phyloP scores from a whole-genome alignment of 2,797 vertebrate species.

The Galago senegalensis region DNA sequence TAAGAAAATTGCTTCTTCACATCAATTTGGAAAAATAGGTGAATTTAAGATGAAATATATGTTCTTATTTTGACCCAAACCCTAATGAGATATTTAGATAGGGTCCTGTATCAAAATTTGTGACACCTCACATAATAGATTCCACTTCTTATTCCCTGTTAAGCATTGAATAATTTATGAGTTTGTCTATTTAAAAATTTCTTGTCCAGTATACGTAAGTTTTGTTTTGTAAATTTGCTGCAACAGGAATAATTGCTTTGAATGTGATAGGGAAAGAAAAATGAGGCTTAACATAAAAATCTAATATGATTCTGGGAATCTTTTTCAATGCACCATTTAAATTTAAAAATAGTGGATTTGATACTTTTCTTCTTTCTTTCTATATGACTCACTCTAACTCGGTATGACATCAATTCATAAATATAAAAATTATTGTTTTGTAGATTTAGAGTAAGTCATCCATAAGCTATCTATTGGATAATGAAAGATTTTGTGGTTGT shows the following conservation, averaged over 20 bases:
- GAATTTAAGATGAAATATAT: slow-evolving; percentile 55
- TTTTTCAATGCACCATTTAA: slow-evolving; percentile 42
- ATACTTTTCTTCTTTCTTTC: slow-evolving; percentile 28
- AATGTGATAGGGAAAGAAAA: slow-evolving; percentile 40
- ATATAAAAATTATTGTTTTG: background rate
- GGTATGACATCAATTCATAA: background rate
- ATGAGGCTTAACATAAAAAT: slow-evolving; percentile 18
- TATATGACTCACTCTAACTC: slow-evolving; percentile 32
- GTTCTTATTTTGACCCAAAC: background rate
- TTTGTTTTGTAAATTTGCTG: slow-evolving; percentile 30
- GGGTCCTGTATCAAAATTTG: background rate
- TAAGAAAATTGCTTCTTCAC: background rate
- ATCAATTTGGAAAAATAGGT: background rate
- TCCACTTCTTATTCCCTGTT: slow-evolving; percentile 33
- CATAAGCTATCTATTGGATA: slow-evolving; percentile 41
- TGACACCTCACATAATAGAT: background rate
- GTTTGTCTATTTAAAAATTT: slow-evolving; percentile 54
- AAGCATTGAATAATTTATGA: slow-evolving; percentile 64
- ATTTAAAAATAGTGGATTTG: slow-evolving; percentile 56
- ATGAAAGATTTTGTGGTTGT: slow-evolving; percentile 63
- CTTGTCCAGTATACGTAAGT: background rate
- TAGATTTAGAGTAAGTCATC: background rate
- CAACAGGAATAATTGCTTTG: slow-evolving; percentile 58
- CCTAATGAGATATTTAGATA: slow-evolving; percentile 46
- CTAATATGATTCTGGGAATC: slow-evolving; percentile 43